A percentile compares a stretch with the other conserved stretches of the same genome.
Conservation (phyloP, 2,113 vertebrate genomes). For the Eleginops maclovinus region DNA sequence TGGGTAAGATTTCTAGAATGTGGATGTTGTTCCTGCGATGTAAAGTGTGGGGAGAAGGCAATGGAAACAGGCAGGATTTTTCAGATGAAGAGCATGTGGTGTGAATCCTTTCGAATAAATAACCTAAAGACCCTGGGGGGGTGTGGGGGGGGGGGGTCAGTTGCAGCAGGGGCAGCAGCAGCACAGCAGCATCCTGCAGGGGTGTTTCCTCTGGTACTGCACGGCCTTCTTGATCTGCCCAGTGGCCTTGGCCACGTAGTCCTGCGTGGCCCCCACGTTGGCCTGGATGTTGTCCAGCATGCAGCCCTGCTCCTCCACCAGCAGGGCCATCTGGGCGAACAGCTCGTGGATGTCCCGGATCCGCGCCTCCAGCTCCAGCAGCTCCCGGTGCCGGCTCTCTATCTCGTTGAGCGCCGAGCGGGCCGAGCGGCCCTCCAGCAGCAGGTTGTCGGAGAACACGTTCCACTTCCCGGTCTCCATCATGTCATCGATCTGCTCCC, state of each 20-base stretch:
- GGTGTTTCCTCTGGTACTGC: conserved; percentile 89
- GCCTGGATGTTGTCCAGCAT: conserved; percentile 91
- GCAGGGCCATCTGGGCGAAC: conserved; percentile 92
- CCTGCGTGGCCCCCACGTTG: conserved; percentile 86
- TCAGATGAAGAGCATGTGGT: too few relatives aligned
- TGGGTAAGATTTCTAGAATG: too few relatives aligned
- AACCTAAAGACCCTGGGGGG: too few relatives aligned
- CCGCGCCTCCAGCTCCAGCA: conserved; percentile 92
- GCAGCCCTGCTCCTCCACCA: conserved; percentile 93
- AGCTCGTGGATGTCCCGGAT: conserved; percentile 93
- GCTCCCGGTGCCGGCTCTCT: conserved; percentile 93
- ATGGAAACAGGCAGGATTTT: too few relatives aligned
- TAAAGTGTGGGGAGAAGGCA: too few relatives aligned
- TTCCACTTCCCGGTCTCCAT: conserved; percentile 96
- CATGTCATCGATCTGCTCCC: conserved; percentile 95
- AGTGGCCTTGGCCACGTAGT: conserved; percentile 88
- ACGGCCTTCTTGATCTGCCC: conserved; percentile 87
- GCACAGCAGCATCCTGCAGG: conserved; percentile 90
- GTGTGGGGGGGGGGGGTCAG: background rate
- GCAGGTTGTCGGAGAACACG: conserved; percentile 92
- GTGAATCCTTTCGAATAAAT: too few relatives aligned
- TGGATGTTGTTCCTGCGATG: too few relatives aligned
- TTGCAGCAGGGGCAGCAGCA: conserved; percentile 91
- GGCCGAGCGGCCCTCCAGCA: conserved; percentile 88
- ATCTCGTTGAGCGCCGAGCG: conserved; percentile 92